These are phyloP conservation scores for Corapipo altera DNA, from an alignment of 2,113 vertebrate genomes.

Conservation along the genomic window DNA sequence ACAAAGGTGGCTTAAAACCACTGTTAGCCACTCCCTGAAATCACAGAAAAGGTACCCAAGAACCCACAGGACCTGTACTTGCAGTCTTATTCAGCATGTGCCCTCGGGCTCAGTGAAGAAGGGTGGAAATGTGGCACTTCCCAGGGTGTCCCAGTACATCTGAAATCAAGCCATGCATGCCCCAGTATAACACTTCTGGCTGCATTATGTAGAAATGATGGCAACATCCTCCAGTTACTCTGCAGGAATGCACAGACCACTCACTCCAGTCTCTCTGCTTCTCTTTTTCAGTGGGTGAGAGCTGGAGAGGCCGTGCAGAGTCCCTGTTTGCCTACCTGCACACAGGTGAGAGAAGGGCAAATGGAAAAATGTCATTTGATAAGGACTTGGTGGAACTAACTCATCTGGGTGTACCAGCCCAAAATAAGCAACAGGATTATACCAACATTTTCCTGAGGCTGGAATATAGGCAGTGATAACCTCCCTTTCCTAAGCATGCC, in stretches of 20 bases:
- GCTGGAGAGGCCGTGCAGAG: not conserved
- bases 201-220: not conserved
- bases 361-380: not conserved
- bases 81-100: not conserved
- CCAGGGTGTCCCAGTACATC: not conserved
- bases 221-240: not conserved
- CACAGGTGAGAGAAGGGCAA: conserved; percentile 41
- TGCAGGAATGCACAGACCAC: not conserved
- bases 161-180: not conserved
- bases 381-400: not conserved
- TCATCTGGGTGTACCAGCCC: not conserved
- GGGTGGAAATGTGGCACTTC: not conserved
- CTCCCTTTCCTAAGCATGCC: not conserved
- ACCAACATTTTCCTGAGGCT: not conserved
- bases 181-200: not conserved
- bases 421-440: not conserved
- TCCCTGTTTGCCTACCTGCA: conserved; percentile 67
- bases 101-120: not conserved
- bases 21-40: not conserved
- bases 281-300: not conserved
- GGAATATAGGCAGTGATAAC: not conserved
- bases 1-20: not conserved
- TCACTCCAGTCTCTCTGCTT: not conserved
- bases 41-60: not conserved
- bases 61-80: not conserved